These are phyloP conservation scores for Trachelus iudaicus DNA, from an alignment of 2,888 invertebrate genomes.

Conservation along the genomic window DNA sequence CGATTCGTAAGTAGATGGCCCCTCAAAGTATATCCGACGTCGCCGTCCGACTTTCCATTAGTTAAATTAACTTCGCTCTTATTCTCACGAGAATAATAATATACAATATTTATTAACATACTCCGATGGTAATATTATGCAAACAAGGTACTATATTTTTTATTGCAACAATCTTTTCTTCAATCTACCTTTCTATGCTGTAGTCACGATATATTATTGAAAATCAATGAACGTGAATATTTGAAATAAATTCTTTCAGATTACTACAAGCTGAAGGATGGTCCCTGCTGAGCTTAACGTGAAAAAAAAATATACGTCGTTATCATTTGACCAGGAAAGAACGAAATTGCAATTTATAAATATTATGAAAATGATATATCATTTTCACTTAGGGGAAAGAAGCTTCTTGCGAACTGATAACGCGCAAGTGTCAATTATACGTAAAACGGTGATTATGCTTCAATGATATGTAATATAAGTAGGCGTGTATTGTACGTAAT, in stretches of 20 bases:
- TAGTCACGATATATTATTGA: too few relatives aligned
- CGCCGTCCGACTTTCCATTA: too few relatives aligned
- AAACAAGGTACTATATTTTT: not conserved
- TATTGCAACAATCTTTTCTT: not conserved
- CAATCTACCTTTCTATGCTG: not conserved
- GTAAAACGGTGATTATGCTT: too few relatives aligned
- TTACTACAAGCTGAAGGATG: constrained; percentile 57
- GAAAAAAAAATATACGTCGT: not conserved
- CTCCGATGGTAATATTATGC: too few relatives aligned
- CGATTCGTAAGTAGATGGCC: too few relatives aligned
- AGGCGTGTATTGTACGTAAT: too few relatives aligned
- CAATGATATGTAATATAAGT: too few relatives aligned
- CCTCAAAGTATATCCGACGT: too few relatives aligned
- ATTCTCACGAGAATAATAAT: not conserved
- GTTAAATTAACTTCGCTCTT: not conserved
- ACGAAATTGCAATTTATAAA: not conserved
- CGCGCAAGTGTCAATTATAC: too few relatives aligned
- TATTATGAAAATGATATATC: not conserved
- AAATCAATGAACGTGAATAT: not conserved
- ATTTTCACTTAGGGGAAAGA: too few relatives aligned
- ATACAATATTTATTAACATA: not conserved
- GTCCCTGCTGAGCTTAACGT: constrained; percentile 36
- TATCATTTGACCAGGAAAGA: not conserved
- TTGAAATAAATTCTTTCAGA: constrained; percentile 32
- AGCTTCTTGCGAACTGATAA: too few relatives aligned